A percentile compares a stretch with the other conserved stretches of the same genome.
Evolutionary conservation across 2,888 invertebrate species (phyloP).

Genomic region (Drosophila prolongata): DNA sequence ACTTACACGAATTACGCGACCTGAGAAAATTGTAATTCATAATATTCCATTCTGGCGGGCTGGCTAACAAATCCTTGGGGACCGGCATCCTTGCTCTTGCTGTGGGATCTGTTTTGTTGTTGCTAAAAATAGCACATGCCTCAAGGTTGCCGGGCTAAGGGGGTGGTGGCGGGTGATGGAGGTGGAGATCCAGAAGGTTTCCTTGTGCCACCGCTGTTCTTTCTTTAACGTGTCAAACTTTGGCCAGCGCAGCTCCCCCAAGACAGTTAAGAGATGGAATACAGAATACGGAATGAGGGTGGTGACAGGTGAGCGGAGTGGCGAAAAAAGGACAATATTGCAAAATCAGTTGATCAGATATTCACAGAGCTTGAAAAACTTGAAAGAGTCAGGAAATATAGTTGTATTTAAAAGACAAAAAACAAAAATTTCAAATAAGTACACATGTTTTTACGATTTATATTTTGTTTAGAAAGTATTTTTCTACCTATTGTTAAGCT

Average conservation of each 20-base stretch:
- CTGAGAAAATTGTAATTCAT: constrained; percentile 72
- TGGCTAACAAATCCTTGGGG: constrained; percentile 64
- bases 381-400: too few species aligned
- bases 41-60: constrained; percentile 53
- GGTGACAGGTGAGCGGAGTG: constrained; percentile 14
- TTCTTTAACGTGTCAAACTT: constrained; percentile 47
- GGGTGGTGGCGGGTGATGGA: not conserved
- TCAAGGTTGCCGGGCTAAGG: constrained; percentile 22
- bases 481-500: too few species aligned
- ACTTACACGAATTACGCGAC: constrained; percentile 70
- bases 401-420: too few species aligned
- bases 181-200: not conserved
- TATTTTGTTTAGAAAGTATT: too few species aligned
- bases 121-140: constrained; percentile 39
- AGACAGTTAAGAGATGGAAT: constrained; percentile 28
- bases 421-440: too few species aligned
- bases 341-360: constrained; percentile 2
- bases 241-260: constrained; percentile 33
- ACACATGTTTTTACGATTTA: too few species aligned
- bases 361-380: not conserved
- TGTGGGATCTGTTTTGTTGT: constrained; percentile 35
- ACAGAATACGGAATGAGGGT: not conserved
- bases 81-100: constrained; percentile 26
- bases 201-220: not conserved
- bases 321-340: constrained; percentile 7